Conservation (phyloP, 2,113 vertebrate genomes). For the Probosciger aterrimus region DNA sequence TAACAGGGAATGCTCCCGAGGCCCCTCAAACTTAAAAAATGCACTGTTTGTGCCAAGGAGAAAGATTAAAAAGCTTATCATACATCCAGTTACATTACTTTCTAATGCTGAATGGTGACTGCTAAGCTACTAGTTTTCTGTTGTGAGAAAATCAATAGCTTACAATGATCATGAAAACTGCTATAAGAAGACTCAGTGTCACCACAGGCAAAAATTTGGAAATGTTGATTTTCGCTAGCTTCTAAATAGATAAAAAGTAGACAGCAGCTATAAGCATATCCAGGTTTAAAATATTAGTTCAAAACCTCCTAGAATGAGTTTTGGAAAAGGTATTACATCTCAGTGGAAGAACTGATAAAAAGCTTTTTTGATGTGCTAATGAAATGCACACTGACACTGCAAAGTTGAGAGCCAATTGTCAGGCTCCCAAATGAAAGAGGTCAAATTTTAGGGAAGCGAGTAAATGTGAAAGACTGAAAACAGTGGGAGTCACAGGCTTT, state of each 20-base stretch:
- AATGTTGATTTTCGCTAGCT: background rate
- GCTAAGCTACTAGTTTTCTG: background rate
- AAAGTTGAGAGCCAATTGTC: background rate
- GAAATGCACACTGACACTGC: background rate
- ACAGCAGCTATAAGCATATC: background rate
- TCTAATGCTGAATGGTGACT: background rate
- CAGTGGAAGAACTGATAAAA: background rate
- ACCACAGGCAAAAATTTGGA: background rate
- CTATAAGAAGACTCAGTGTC: background rate
- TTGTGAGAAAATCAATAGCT: background rate
- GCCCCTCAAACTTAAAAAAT: background rate
- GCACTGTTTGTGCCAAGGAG: background rate
- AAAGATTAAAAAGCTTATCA: background rate
- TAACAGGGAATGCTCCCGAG: background rate
- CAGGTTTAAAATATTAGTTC: background rate
- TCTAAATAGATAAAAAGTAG: background rate
- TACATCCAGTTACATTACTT: background rate
- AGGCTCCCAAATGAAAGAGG: background rate
- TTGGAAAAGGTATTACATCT: background rate
- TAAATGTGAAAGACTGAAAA: background rate
- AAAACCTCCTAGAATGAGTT: background rate
- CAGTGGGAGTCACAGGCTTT: background rate
- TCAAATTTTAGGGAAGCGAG: background rate
- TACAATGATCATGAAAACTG: background rate
- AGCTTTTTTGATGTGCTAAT: background rate